These are phyloP conservation scores for Macrophya annulata DNA, from an alignment of 2,888 invertebrate species.

Conservation along the genomic window DNA sequence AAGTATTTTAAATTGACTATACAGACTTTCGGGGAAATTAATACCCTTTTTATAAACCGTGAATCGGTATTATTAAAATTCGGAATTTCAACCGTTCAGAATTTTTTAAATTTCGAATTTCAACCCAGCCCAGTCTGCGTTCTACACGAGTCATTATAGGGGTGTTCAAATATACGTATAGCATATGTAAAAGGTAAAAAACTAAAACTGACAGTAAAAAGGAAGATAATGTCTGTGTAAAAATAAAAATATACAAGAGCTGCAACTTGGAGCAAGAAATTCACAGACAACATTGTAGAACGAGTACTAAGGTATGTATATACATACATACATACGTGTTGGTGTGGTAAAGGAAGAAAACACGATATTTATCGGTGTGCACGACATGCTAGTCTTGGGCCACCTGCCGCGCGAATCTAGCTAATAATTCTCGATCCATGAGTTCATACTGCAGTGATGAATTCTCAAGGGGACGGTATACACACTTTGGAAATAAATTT, in stretches of 20 bases:
- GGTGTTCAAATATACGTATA: not conserved
- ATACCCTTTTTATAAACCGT: too few species aligned
- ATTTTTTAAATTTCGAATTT: too few species aligned
- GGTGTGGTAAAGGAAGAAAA: conserved; percentile 62
- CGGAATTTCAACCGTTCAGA: too few species aligned
- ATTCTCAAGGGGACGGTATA: not conserved
- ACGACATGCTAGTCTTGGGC: conserved; percentile 54
- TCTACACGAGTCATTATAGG: not conserved
- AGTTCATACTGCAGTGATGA: conserved; percentile 11
- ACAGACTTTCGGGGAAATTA: too few species aligned
- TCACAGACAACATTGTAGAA: conserved; percentile 26
- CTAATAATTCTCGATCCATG: not conserved
- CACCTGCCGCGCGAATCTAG: conserved; percentile 44
- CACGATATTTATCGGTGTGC: conserved; percentile 76
- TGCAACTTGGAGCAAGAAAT: not conserved
- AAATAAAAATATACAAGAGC: conserved; percentile 8
- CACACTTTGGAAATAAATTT: too few species aligned
- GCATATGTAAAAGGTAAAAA: not conserved
- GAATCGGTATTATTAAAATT: too few species aligned
- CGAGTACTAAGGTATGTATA: too few species aligned
- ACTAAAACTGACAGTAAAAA: not conserved
- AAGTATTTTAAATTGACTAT: too few species aligned
- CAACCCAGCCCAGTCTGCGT: too few species aligned
- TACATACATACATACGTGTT: not conserved
- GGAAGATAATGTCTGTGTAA: not conserved